Percentiles rank a stretch among this genome's conserved stretches.
Conservation (phyloP, 2,797 vertebrate species). For the Bradypodion pumilum region DNA sequence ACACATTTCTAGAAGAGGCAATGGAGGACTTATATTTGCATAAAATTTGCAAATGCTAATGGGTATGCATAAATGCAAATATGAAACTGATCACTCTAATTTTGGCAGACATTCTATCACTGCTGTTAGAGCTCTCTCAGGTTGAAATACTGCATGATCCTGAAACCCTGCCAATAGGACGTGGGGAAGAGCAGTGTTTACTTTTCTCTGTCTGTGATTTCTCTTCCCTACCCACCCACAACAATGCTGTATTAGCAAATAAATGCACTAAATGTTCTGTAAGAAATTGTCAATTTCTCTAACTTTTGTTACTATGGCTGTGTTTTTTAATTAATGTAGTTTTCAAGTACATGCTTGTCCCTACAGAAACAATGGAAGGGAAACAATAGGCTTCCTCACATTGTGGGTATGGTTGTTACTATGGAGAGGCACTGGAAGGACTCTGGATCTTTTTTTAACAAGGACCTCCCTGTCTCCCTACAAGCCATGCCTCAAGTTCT, state of each 20-base stretch:
- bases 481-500: too few relatives aligned
- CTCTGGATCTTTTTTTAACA: too few relatives aligned
- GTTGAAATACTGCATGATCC: too few relatives aligned
- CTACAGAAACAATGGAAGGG: conserved; percentile 32
- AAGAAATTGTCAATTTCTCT: conserved; percentile 55
- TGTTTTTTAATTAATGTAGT: conserved; percentile 55
- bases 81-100: not conserved
- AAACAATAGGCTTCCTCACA: too few relatives aligned
- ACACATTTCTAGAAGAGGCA: not conserved
- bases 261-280: conserved; percentile 53
- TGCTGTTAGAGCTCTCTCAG: too few relatives aligned
- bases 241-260: conserved; percentile 54
- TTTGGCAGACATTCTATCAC: not conserved
- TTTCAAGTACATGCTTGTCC: conserved; percentile 55
- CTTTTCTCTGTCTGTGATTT: not conserved
- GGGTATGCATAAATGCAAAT: not conserved
- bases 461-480: too few relatives aligned
- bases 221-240: not conserved
- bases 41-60: not conserved
- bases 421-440: not conserved
- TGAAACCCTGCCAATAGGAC: too few relatives aligned
- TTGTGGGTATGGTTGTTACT: too few relatives aligned
- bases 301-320: conserved; percentile 32
- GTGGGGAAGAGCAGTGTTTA: not conserved
- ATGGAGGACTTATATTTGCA: not conserved